Conservation (phyloP, 2,888 invertebrate genomes). For the Stenolophus ochropezus region DNA sequence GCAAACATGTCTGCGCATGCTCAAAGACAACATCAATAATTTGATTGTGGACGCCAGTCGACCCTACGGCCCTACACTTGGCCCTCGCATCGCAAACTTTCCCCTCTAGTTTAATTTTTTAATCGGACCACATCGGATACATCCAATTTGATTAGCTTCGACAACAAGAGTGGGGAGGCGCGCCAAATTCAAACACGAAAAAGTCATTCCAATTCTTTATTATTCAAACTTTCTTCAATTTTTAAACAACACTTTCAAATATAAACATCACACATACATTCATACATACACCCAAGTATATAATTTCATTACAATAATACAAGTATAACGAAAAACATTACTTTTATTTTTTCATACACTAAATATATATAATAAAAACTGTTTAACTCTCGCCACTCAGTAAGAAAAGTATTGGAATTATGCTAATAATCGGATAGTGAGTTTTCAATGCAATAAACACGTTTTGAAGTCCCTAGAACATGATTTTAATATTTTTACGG, state of each 20-base stretch:
- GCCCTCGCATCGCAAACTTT: constrained; percentile 32
- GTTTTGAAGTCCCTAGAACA: no score
- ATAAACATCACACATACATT: no score
- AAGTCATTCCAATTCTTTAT: not conserved
- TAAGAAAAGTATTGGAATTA: no score
- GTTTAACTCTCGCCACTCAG: no score
- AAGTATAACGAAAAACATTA: no score
- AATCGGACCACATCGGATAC: constrained; percentile 44
- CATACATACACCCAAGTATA: no score
- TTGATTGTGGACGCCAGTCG: constrained; percentile 51
- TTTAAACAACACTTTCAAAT: not conserved
- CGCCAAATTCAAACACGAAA: constrained; percentile 1
- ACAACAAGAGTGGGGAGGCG: not conserved
- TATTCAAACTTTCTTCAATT: not conserved
- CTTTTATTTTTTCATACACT: no score
- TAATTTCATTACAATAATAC: no score
- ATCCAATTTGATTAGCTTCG: constrained; percentile 27
- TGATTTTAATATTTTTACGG: no score
- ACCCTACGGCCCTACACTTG: constrained; percentile 27
- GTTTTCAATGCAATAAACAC: no score
- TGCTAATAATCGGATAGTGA: no score
- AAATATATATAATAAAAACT: no score
- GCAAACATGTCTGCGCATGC: constrained; percentile 33
- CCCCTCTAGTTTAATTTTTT: constrained; percentile 50
- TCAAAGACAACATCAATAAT: constrained; percentile 53